Percentiles rank a stretch among this genome's conserved stretches.
These are phyloP conservation scores for Chymomyza caudatula DNA, from an alignment of 2,888 invertebrate genomes.

Conservation along the genomic window DNA sequence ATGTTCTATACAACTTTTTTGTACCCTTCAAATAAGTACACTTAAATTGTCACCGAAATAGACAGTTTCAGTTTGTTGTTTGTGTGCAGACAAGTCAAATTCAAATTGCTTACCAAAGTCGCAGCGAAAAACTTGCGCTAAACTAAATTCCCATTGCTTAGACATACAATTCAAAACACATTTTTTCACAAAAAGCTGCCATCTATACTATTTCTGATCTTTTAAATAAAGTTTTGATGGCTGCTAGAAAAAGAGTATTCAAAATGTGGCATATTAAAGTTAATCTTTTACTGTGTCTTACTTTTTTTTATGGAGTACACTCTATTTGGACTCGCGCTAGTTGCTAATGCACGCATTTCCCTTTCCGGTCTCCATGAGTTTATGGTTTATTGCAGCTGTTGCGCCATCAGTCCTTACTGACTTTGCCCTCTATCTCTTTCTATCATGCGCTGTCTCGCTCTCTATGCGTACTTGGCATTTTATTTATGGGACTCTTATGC, in stretches of 20 bases:
- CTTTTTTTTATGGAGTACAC: conserved; percentile 5
- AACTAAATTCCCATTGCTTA: too few species aligned
- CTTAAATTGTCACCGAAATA: too few species aligned
- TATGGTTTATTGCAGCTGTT: conserved; percentile 63
- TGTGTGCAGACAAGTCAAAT: too few species aligned
- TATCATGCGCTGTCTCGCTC: background rate
- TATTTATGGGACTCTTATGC: conserved; percentile 9
- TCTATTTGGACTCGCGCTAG: conserved; percentile 4
- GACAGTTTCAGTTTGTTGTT: too few species aligned
- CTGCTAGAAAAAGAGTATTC: background rate
- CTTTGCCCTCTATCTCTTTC: background rate
- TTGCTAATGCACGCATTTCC: conserved; percentile 64
- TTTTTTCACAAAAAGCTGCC: too few species aligned
- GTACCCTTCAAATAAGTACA: background rate
- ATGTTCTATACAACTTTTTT: conserved; percentile 26
- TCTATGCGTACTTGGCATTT: background rate
- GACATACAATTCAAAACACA: too few species aligned
- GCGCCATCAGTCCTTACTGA: conserved; percentile 13
- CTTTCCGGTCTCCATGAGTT: conserved; percentile 48
- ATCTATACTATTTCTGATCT: too few species aligned
- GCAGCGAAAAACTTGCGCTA: too few species aligned
- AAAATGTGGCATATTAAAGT: background rate
- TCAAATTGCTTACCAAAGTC: too few species aligned
- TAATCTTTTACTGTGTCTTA: background rate
- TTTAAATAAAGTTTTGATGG: too few species aligned